phyloP scores from a whole-genome alignment of 1,140 invertebrate genomes.

The Drosophila funebris region DNA sequence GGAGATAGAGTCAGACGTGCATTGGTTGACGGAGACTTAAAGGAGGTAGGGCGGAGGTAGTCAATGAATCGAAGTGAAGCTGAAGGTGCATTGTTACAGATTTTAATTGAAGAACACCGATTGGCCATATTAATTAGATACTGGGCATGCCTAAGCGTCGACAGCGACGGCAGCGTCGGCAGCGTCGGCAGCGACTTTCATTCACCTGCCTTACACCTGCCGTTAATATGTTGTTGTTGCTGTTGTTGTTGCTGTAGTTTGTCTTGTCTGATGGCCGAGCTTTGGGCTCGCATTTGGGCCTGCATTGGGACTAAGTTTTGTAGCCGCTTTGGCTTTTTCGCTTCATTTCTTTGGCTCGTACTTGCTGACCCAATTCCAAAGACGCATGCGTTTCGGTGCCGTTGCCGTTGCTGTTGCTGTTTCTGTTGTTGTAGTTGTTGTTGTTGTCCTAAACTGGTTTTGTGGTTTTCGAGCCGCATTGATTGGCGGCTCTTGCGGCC shows the following conservation, averaged over 20 bases:
- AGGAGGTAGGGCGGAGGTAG: too few species aligned
- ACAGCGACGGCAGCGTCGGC: slow-evolving; percentile 26
- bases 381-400: slow-evolving; percentile 71
- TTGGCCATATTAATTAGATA: slow-evolving; percentile 19
- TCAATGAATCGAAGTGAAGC: too few species aligned
- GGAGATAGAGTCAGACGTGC: not conserved
- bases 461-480: slow-evolving; percentile 45
- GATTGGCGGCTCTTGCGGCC: slow-evolving; percentile 57
- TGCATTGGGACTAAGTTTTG: slow-evolving; percentile 59
- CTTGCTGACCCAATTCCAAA: slow-evolving; percentile 79
- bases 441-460: slow-evolving; percentile 58
- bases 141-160: slow-evolving; percentile 49
- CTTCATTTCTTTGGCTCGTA: slow-evolving; percentile 59
- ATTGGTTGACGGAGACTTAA: too few species aligned
- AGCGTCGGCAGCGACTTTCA: slow-evolving; percentile 58
- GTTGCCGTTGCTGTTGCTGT: slow-evolving; percentile 48
- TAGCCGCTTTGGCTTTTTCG: slow-evolving; percentile 44
- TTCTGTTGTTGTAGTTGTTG: slow-evolving; percentile 51
- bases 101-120: not conserved
- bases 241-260: slow-evolving; percentile 26
- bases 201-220: slow-evolving; percentile 74
- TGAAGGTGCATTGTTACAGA: too few species aligned
- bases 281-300: slow-evolving; percentile 21
- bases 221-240: slow-evolving; percentile 17
- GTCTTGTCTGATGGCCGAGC: slow-evolving; percentile 1